phyloP scores from a whole-genome alignment of 23 tunicate genomes.

The Halocynthia roretzi region DNA sequence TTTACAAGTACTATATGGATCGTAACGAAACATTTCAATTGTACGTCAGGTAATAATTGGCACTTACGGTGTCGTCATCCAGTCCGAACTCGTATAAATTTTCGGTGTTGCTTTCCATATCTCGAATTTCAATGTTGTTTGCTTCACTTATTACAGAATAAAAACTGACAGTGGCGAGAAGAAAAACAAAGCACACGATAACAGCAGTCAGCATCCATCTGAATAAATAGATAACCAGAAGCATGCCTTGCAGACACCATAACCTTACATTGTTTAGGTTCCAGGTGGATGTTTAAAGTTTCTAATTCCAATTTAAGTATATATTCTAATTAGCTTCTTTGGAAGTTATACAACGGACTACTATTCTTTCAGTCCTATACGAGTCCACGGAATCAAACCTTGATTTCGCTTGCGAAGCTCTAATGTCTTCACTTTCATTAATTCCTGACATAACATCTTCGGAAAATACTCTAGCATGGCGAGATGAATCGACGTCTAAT shows the following conservation, averaged over 20 bases:
- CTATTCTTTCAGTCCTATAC: background rate
- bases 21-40: background rate
- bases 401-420: background rate
- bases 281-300: no score
- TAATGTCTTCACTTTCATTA: constrained; percentile 3
- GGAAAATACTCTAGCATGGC: constrained; percentile 21
- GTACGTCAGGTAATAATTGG: background rate
- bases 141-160: constrained; percentile 10
- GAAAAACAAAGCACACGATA: constrained; percentile 14
- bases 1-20: no score
- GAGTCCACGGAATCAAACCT: background rate
- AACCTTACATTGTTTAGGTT: no score
- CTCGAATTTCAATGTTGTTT: constrained; percentile 15
- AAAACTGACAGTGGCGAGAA: constrained; percentile 23
- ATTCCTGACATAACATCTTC: constrained; percentile 15
- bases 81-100: background rate
- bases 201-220: constrained; percentile 11
- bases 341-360: no score
- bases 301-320: no score
- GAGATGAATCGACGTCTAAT: constrained; percentile 18
- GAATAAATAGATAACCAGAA: background rate
- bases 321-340: no score
- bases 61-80: background rate
- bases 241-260: no score
- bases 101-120: constrained; percentile 1